Conservation (phyloP, 92 coral and sea anemone species). For the Micromussa lordhowensis region DNA sequence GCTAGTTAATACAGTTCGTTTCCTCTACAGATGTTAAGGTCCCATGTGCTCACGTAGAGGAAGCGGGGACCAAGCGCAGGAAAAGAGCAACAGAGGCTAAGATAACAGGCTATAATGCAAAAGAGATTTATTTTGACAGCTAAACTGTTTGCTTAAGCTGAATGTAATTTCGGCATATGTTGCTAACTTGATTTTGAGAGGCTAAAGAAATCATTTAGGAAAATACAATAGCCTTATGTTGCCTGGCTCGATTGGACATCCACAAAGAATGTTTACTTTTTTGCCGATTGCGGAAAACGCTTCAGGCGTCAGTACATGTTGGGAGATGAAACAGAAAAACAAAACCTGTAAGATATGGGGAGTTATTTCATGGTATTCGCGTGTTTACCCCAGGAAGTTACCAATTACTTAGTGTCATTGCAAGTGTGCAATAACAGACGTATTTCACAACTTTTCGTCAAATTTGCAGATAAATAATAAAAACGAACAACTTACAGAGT, state of each 20-base stretch:
- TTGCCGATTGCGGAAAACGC: background rate
- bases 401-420: slow-evolving; percentile 19
- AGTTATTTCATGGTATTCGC: background rate
- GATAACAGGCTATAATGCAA: slow-evolving; percentile 21
- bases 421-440: slow-evolving; percentile 3
- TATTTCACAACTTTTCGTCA: background rate
- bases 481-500: background rate
- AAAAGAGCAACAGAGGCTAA: background rate
- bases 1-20: slow-evolving; percentile 1
- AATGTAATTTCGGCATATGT: slow-evolving; percentile 5
- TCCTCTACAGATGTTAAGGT: slow-evolving; percentile 34
- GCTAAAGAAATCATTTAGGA: background rate
- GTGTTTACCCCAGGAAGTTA: background rate
- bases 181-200: slow-evolving; percentile 28
- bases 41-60: slow-evolving; percentile 12
- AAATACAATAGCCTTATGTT: slow-evolving; percentile 17
- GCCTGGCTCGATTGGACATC: slow-evolving; percentile 26
- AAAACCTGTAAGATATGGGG: background rate
- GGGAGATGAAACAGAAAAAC: background rate
- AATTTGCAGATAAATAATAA: slow-evolving; percentile 10
- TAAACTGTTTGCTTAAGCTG: slow-evolving; percentile 43
- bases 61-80: background rate
- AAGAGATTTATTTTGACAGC: slow-evolving; percentile 26
- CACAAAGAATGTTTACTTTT: slow-evolving; percentile 37
- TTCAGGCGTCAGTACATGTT: background rate